Conservation (phyloP, 2,113 vertebrate genomes). For the Fulica atra region DNA sequence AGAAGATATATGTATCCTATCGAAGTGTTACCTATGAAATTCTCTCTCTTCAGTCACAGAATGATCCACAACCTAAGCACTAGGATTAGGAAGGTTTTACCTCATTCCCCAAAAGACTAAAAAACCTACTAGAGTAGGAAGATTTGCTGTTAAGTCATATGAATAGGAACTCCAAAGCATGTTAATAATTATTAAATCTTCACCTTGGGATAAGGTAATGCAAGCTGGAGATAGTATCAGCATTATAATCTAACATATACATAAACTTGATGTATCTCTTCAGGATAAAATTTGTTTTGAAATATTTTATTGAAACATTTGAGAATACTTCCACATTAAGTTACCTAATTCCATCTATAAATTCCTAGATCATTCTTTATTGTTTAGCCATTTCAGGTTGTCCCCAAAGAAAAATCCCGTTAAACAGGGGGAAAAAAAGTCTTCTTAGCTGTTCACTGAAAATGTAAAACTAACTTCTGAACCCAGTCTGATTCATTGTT, state of each 20-base stretch:
- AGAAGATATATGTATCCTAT: background rate
- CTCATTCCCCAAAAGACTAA: conserved; percentile 20
- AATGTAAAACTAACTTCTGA: background rate
- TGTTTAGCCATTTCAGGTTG: background rate
- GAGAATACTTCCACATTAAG: background rate
- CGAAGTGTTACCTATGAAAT: background rate
- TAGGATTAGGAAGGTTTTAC: conserved; percentile 31
- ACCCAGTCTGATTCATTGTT: background rate
- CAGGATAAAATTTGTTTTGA: background rate
- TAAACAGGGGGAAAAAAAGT: background rate
- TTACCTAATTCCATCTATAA: background rate
- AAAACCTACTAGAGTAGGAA: background rate
- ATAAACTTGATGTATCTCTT: background rate
- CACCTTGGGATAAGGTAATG: background rate
- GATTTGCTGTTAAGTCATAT: background rate
- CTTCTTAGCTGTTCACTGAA: background rate
- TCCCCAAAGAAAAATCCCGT: background rate
- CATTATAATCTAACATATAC: background rate
- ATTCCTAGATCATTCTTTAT: background rate
- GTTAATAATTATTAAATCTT: conserved; percentile 16
- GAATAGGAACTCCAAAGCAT: background rate
- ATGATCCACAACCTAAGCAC: background rate
- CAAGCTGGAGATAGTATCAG: background rate
- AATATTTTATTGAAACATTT: background rate
- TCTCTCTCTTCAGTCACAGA: background rate